Conservation (phyloP, 2,888 invertebrate genomes). For the Ferrisia virgata region DNA sequence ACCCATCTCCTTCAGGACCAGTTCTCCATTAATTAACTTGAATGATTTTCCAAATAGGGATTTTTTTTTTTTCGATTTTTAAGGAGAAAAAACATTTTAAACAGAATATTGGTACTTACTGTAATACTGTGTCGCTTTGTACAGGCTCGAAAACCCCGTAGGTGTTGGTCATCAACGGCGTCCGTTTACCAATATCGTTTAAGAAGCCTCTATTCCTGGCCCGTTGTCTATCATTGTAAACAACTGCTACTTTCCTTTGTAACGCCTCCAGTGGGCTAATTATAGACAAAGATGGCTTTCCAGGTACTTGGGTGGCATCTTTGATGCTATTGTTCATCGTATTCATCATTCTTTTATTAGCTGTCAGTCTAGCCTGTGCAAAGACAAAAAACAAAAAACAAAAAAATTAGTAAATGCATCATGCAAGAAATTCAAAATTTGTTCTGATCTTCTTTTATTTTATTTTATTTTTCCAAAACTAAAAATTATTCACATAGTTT, state of each 20-base stretch:
- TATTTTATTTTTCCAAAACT: too few relatives aligned
- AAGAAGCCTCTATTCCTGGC: conserved; percentile 20
- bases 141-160: neutral
- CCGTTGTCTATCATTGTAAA: conserved; percentile 31
- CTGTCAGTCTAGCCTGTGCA: neutral
- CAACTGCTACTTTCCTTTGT: conserved; percentile 38
- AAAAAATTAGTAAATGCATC: too few relatives aligned
- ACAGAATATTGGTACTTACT: neutral
- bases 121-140: conserved; percentile 1
- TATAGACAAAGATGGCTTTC: conserved; percentile 32
- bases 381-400: neutral
- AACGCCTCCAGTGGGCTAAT: conserved; percentile 34
- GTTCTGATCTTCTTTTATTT: too few relatives aligned
- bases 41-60: too few relatives aligned
- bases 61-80: too few relatives aligned
- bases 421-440: too few relatives aligned
- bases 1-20: too few relatives aligned
- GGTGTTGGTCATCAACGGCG: neutral
- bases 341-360: conserved; percentile 25
- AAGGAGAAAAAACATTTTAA: neutral
- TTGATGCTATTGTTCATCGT: conserved; percentile 16
- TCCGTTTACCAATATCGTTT: conserved; percentile 33
- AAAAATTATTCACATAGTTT: too few relatives aligned
- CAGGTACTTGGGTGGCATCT: conserved; percentile 31
- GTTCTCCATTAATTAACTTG: too few relatives aligned